These are phyloP conservation scores for Bradypus variegatus DNA, from an alignment of 2,797 vertebrate genomes.

Conservation along the genomic window DNA sequence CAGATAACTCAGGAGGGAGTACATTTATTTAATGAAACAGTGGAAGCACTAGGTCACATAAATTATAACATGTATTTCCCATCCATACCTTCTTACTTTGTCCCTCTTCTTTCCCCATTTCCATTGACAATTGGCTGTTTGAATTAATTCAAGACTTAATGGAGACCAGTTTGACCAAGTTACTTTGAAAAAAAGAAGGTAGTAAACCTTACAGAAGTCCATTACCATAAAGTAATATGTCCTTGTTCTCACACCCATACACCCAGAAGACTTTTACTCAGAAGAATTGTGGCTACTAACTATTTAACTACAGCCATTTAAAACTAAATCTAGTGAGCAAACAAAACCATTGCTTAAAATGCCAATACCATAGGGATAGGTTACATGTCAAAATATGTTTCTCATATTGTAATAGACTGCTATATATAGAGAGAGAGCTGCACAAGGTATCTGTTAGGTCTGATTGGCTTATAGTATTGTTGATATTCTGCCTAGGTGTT, in stretches of 20 bases:
- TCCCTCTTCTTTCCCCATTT: background rate
- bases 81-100: background rate
- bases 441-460: too few relatives aligned
- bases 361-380: background rate
- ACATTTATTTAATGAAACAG: background rate
- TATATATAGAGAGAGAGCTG: too few relatives aligned
- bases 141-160: background rate
- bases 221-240: background rate
- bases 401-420: background rate
- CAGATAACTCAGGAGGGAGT: background rate
- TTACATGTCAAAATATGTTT: background rate
- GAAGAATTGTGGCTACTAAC: background rate
- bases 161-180: background rate
- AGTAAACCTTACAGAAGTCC: background rate
- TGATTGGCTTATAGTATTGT: too few relatives aligned
- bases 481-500: too few relatives aligned
- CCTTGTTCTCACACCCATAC: background rate
- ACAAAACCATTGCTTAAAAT: background rate
- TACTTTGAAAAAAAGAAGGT: background rate
- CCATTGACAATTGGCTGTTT: background rate
- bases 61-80: background rate
- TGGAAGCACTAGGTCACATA: background rate
- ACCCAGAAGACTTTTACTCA: background rate
- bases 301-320: background rate
- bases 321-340: background rate